Percentiles rank a stretch among this genome's conserved stretches.
phyloP scores from a whole-genome alignment of 2,888 invertebrate genomes.

The Drosophila bunnanda region DNA sequence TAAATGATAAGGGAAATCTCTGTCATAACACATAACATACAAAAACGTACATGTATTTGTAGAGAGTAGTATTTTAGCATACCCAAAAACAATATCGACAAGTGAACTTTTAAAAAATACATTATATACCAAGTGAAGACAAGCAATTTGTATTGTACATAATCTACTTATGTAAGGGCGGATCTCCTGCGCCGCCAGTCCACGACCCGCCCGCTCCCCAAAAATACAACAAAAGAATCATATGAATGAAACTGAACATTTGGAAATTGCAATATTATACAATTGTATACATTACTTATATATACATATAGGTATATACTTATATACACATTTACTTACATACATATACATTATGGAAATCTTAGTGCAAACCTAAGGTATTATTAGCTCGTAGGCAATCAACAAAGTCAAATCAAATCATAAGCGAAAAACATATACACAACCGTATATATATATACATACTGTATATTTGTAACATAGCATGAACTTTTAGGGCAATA shows the following conservation, averaged over 20 bases:
- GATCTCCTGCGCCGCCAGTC: slow-evolving; percentile 14
- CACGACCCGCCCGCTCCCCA: slow-evolving; percentile 14
- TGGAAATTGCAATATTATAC: slow-evolving; percentile 75
- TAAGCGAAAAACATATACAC: slow-evolving; percentile 49
- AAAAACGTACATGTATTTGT: slow-evolving; percentile 41
- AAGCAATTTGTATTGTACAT: slow-evolving; percentile 74
- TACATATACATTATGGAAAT: slow-evolving; percentile 59
- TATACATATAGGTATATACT: slow-evolving; percentile 40
- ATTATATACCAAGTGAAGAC: slow-evolving; percentile 63
- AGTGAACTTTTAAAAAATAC: slow-evolving; percentile 81
- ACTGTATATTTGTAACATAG: slow-evolving; percentile 63
- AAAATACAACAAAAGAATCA: slow-evolving; percentile 31
- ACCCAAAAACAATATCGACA: slow-evolving; percentile 77
- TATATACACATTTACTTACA: slow-evolving; percentile 41
- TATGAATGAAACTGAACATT: slow-evolving; percentile 62
- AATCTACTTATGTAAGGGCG: slow-evolving; percentile 33
- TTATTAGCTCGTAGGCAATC: slow-evolving; percentile 81
- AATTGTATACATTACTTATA: slow-evolving; percentile 64
- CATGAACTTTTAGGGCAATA: slow-evolving; percentile 64
- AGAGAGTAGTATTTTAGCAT: slow-evolving; percentile 50
- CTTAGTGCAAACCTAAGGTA: slow-evolving; percentile 79
- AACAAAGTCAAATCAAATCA: slow-evolving; percentile 72
- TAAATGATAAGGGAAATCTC: slow-evolving; percentile 37
- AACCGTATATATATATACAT: slow-evolving; percentile 43
- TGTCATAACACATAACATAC: slow-evolving; percentile 30